A percentile compares a stretch with the other conserved stretches of the same genome.
Conservation (phyloP, 2,888 invertebrate species). For the Leptogaster cylindrica region DNA sequence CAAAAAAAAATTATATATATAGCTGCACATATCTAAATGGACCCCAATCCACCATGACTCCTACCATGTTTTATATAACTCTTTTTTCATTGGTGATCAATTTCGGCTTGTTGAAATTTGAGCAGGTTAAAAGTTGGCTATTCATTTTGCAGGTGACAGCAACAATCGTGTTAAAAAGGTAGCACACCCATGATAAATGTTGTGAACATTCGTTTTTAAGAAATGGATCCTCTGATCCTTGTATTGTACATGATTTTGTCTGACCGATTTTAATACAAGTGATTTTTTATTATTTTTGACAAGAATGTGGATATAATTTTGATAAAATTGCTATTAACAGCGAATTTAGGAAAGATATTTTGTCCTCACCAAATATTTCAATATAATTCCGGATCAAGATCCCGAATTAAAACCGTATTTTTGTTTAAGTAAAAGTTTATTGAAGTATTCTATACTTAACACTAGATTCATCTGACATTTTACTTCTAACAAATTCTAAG, state of each 20-base stretch:
- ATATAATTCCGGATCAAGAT: too few species aligned
- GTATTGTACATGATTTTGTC: not conserved
- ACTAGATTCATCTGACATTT: too few species aligned
- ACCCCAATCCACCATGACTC: slow-evolving; percentile 4
- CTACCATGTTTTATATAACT: not conserved
- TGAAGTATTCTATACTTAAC: too few species aligned
- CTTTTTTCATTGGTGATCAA: slow-evolving; percentile 39
- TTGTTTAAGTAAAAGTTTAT: too few species aligned
- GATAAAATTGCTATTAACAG: too few species aligned
- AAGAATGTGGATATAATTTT: too few species aligned
- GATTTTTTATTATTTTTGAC: too few species aligned
- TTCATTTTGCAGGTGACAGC: slow-evolving; percentile 30
- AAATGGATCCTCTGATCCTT: not conserved
- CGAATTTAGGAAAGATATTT: too few species aligned
- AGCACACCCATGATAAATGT: slow-evolving; percentile 31
- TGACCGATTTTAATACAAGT: not conserved
- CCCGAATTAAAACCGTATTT: too few species aligned
- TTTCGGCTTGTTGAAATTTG: slow-evolving; percentile 44
- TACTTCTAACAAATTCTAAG: too few species aligned
- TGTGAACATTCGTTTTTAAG: not conserved
- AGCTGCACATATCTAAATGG: slow-evolving; percentile 29
- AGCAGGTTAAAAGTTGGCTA: slow-evolving; percentile 25
- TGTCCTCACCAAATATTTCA: too few species aligned
- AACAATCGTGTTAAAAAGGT: slow-evolving; percentile 36
- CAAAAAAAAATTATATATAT: slow-evolving; percentile 10